Evolutionary conservation across 2,113 vertebrate species (phyloP).

Genomic region (Sorex araneus): DNA sequence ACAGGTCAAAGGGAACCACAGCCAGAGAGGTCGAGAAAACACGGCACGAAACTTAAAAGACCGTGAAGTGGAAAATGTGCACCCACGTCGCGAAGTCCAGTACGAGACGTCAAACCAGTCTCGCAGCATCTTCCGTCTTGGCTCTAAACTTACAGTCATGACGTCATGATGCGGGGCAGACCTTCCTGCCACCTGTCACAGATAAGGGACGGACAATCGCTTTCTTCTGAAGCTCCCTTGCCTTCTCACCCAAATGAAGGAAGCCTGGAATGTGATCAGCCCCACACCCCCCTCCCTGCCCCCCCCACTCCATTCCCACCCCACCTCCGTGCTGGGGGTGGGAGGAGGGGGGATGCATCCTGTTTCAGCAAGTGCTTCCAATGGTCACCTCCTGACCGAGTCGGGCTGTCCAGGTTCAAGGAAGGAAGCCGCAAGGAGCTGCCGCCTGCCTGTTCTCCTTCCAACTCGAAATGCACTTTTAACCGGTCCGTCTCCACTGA

Average conservation of each 20-base stretch:
- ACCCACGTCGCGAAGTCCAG: too few species aligned
- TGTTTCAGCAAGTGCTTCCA: not conserved
- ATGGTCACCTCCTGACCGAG: not conserved
- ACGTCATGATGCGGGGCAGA: not conserved
- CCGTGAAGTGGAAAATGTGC: too few species aligned
- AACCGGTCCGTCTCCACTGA: not conserved
- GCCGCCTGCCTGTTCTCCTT: not conserved
- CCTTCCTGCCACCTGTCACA: too few species aligned
- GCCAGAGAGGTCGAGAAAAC: too few species aligned
- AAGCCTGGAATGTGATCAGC: not conserved
- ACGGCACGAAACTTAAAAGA: too few species aligned
- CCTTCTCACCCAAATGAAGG: not conserved
- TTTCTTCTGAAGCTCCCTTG: too few species aligned
- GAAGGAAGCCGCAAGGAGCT: not conserved
- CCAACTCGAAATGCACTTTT: not conserved
- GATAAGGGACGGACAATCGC: too few species aligned
- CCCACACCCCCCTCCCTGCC: not conserved
- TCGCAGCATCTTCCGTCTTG: not conserved
- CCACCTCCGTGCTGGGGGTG: not conserved
- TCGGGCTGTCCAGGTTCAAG: not conserved
- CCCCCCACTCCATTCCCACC: rapidly evolving
- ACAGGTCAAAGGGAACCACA: too few species aligned
- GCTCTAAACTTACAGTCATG: not conserved
- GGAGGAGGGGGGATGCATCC: not conserved
- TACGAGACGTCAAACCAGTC: too few species aligned